These are phyloP conservation scores for Drosophila tanythrix DNA, from an alignment of 2,888 invertebrate genomes.

Conservation along the genomic window DNA sequence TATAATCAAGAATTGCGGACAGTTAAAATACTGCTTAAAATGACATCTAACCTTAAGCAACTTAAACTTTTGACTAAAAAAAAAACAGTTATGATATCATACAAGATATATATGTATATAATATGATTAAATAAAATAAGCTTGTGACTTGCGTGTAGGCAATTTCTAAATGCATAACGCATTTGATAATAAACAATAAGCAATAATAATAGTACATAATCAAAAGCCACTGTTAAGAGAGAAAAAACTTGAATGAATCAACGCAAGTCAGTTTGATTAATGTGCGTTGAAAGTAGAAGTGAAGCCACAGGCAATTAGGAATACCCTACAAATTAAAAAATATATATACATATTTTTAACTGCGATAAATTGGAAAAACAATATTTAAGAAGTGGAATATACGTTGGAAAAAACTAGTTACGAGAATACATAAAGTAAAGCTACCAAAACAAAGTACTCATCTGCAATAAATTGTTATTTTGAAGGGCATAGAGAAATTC, in stretches of 20 bases:
- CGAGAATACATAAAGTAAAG: background rate
- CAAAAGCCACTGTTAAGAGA: background rate
- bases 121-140: background rate
- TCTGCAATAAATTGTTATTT: too few relatives aligned
- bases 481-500: slow-evolving; percentile 9
- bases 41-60: background rate
- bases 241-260: slow-evolving; percentile 25
- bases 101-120: background rate
- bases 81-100: background rate
- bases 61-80: background rate
- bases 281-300: slow-evolving; percentile 15
- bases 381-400: too few relatives aligned
- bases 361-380: background rate
- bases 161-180: background rate
- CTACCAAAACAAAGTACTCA: background rate
- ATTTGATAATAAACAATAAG: background rate
- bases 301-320: background rate
- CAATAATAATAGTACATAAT: background rate
- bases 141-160: background rate
- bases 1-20: background rate
- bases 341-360: background rate
- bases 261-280: slow-evolving; percentile 38
- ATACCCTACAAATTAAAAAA: slow-evolving; percentile 7
- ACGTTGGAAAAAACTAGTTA: background rate
- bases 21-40: background rate